These are phyloP conservation scores for Bufo bufo DNA, from an alignment of 2,113 vertebrate genomes.

Conservation along the genomic window DNA sequence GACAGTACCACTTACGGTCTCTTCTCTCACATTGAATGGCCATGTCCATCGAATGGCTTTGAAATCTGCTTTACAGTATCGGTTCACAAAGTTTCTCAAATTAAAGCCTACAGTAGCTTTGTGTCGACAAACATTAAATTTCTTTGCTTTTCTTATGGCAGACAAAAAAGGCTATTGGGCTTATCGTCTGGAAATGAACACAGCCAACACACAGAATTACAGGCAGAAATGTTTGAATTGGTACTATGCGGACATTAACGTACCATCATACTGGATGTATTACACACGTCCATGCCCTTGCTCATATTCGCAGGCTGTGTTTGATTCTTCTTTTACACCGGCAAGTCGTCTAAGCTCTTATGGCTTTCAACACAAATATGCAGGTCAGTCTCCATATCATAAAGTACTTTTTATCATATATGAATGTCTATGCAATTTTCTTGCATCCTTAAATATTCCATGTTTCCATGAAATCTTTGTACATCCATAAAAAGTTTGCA, in stretches of 20 bases:
- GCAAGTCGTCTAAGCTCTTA: neutral
- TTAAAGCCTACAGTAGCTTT: neutral
- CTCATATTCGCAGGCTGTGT: conserved; percentile 20
- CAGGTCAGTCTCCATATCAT: neutral
- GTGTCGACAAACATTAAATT: neutral
- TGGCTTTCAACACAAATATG: conserved; percentile 25
- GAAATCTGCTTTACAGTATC: no score
- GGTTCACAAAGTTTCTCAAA: no score
- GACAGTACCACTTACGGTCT: no score
- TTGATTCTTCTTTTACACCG: conserved; percentile 29
- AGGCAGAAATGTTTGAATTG: conserved; percentile 21
- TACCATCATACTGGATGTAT: conserved; percentile 11
- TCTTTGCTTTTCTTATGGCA: neutral
- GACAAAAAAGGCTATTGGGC: conserved; percentile 37
- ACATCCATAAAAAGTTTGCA: no score
- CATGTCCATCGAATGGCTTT: no score
- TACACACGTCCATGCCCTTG: conserved; percentile 29
- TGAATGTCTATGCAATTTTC: neutral
- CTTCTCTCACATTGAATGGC: no score
- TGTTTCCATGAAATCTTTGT: no score
- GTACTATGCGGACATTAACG: conserved; percentile 1
- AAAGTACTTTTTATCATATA: neutral
- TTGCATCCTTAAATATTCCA: no score
- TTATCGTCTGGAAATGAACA: conserved; percentile 41
- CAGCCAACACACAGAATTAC: neutral